These are phyloP conservation scores for Grallaria varia DNA, from an alignment of 2,113 vertebrate species.

Conservation along the genomic window DNA sequence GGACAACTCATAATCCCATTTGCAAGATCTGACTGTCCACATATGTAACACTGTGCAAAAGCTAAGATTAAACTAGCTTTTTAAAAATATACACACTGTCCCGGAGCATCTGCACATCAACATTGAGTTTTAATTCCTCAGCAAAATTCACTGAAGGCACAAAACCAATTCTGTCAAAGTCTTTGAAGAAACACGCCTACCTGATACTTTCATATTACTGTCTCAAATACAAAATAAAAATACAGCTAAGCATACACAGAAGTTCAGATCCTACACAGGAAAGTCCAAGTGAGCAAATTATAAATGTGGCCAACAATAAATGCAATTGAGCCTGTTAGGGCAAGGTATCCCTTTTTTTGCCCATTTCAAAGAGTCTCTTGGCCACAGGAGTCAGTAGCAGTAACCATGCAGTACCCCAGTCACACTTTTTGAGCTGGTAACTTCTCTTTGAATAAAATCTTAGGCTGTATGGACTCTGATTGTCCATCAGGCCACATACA, in stretches of 20 bases:
- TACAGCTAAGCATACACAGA: neutral
- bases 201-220: neutral
- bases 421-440: neutral
- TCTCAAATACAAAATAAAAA: neutral
- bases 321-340: neutral
- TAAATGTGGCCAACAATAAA: neutral
- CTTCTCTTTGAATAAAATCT: neutral
- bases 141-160: neutral
- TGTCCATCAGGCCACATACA: neutral
- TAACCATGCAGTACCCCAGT: neutral
- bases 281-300: neutral
- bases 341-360: neutral
- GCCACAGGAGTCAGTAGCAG: neutral
- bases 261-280: neutral
- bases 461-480: neutral
- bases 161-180: neutral
- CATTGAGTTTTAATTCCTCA: neutral
- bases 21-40: neutral
- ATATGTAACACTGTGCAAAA: neutral
- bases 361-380: neutral
- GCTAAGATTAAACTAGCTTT: neutral
- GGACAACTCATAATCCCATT: neutral
- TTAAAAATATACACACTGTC: neutral
- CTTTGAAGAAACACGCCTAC: neutral
- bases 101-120: neutral